Base-by-base conservation (phyloP, 2,888 invertebrate species). In the Ectemnius lituratus region DNA sequence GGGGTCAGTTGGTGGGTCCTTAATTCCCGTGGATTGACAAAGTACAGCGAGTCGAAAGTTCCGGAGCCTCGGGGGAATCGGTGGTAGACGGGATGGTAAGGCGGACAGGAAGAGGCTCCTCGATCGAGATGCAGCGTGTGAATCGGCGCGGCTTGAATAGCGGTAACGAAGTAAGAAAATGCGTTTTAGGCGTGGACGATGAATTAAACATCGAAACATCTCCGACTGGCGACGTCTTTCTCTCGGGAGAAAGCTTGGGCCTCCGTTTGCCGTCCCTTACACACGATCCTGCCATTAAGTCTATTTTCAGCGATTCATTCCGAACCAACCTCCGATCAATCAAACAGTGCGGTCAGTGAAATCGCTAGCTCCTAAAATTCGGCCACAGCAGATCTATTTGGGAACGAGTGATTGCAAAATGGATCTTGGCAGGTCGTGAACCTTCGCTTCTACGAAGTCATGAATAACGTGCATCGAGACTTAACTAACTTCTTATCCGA, bases 201-300 rank as follows among this genome's bases (percentile, higher is more conserved):
- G 89, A 90, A 90, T 89, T 89, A 89, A 87, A 88, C 88, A 90
- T 89, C 65, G 77, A 46, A 75, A 80, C 78, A 83, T 81, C 84
- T 86, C 77, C 81, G 76, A 77, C 63, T 76, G 52, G 16, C 59
- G 71, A 52, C 69, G 78, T 84, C 75, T 85, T 82, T 82, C 81
- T 73, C 67, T 63, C 67, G 64, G 80, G 89, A 84, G 89, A 89
- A 89, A 89, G 89, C 88, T 86, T 72, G 67, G 74, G 76, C 67
- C 69, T 75, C 62, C 73, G 62, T 49, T 62, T 72, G 57, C 49
- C 37, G 62, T 46, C 62, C 46, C 52, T 57, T 52, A 28, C 47
- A 49, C 20, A 60, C 49, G 37, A 18, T 56, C 27, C 59, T 37
- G 64, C 45, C 57, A 52, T 56, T 57, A 64, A 64, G 49, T 57